Evolutionary conservation across 2,888 invertebrate genomes (phyloP), one percentile per base, ranked within the genome.

Genomic region (Thera britannica): DNA sequence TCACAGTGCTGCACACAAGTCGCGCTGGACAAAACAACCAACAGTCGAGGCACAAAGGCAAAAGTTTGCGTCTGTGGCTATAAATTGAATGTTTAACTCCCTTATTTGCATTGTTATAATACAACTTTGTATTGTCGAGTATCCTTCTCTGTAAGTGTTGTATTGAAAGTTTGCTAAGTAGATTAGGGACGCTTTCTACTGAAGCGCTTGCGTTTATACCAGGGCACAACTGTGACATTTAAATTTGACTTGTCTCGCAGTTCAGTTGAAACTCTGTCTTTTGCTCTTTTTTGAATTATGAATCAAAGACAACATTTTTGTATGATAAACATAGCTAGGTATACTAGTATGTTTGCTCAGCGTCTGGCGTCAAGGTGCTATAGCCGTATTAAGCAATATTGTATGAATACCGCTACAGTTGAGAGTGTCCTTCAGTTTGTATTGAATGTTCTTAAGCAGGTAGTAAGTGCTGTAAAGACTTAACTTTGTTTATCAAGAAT

Each of bases 81-180:
- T 83, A 83, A 86, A 87, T 88, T 87, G 83, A 87, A 85, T 86
- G 84, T 83, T 71, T 81, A 84, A 81, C 83, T 81, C 79, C 76
- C 77, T 81, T 83, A 86, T 86, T 87, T 86, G 82, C 84, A 83
- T 85, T 81, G 80, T 79, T 71, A 76, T 72, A 77, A 58, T 67
- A 76, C 73, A 71, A 77, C 74, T 78, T 76, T 74, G 77, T 77
- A 55, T 52, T 55, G 68, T 65, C 35, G 68, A 55, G 68, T 65
- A 57, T 60, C 59, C 58, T 23, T 64, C 61, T 67, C 61, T 73
- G 72, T 75, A 76, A 73, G 58, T 68, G 64, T 57, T 68, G 70
- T 73, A 65, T 71, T 46, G 72, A 60, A 70, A 72, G 62, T 71
- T 70, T 35, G 67, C n/a, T 68, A 69, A 68, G 73, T 70, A 69